Evolutionary conservation across 2,888 invertebrate species (phyloP), one percentile per base, ranked within the genome.

Genomic region (Lomographa bimaculata): DNA sequence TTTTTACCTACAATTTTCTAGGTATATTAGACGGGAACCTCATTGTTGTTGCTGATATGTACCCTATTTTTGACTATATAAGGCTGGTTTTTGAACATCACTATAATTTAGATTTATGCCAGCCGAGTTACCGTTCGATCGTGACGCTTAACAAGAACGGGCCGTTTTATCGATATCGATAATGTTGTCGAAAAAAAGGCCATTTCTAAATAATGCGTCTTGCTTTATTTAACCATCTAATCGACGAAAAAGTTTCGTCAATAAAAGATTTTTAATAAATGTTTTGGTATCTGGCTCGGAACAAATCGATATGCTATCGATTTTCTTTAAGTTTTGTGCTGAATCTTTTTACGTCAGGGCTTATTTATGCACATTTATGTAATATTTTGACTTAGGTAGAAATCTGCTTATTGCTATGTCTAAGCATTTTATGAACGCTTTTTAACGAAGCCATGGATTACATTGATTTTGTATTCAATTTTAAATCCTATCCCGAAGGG

Each of bases 1-100:
- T 84, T 83, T 83, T 80, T 83, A 84, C 83, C 81, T 83, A 77
- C 71, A 71, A 69, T 71, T 77, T 78, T 72, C 71, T 83, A 79
- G 75, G 72, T 79, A 72, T 64, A 64, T 69, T 68, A 69, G 68
- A 74, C 57, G 69, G 68, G 61, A 68, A 64, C 71, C 70, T 74
- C 64, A 71, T 74, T 76, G 74, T 79, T 81, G 77, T 51, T 47
- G 48, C 47, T 51, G 40, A 40, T 44, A 40, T 38, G 35, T 47
- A 51, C 42, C 38, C 43, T 49, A 42, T 40, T 42, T 46, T 41
- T 19, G 33, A 45, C 36, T 42, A 9, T 24, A 33, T 49, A 46
- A 51, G 44, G 48, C 49, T 49, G 54, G 54, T 46, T 39, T 39
- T 49, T 41, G 28, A 46, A 44, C 36, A 46, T 34, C 44, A 38